Conservation (phyloP, 2,113 vertebrate genomes). For the Thermophis baileyi region DNA sequence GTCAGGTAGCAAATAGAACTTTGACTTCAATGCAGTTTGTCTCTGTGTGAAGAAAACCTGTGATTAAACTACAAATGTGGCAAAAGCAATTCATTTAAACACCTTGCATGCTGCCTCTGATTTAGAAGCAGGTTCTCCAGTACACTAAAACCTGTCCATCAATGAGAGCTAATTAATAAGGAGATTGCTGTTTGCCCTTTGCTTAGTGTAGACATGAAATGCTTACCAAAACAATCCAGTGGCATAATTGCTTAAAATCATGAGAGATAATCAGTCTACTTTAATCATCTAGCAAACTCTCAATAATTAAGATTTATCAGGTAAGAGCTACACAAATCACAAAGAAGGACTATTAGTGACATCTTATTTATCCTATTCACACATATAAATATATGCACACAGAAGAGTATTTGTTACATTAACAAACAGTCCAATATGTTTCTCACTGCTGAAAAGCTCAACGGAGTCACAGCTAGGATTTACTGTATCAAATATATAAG, state of each 20-base stretch:
- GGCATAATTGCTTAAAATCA: constrained; percentile 29
- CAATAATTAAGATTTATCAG: constrained; percentile 1
- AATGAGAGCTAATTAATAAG: neutral
- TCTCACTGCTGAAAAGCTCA: neutral
- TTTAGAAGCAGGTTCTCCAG: neutral
- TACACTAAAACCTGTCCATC: neutral
- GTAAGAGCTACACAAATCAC: constrained; percentile 21
- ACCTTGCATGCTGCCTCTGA: neutral
- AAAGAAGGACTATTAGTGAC: neutral
- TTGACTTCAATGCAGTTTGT: neutral
- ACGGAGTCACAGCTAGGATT: neutral
- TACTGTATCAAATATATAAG: neutral
- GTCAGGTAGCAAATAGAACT: neutral
- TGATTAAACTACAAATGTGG: neutral
- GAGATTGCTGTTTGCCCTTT: neutral
- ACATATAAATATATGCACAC: neutral
- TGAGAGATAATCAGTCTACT: constrained; percentile 28
- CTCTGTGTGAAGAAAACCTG: neutral
- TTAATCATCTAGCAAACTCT: constrained; percentile 22
- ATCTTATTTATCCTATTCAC: neutral
- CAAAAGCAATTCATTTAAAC: neutral
- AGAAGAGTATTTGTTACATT: neutral
- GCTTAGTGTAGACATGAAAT: neutral
- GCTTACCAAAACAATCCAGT: constrained; percentile 34
- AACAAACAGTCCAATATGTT: neutral